phyloP scores from a whole-genome alignment of 2,113 vertebrate species.

The Leptodactylus fuscus region DNA sequence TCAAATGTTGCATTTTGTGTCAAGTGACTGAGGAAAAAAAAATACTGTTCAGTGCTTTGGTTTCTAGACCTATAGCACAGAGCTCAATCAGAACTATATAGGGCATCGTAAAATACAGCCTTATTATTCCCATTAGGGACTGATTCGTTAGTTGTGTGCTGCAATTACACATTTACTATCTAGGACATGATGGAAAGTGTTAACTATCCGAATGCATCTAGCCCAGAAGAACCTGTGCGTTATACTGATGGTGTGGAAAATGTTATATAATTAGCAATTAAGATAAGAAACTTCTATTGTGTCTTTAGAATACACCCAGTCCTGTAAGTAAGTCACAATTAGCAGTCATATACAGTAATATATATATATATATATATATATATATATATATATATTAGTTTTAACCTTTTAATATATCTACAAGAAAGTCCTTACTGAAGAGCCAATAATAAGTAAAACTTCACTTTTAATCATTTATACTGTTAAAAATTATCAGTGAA shows the following conservation, averaged over 20 bases:
- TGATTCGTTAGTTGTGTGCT: not conserved
- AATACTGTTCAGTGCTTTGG: conserved; percentile 2
- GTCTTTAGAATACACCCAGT: not conserved
- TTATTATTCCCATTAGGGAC: conserved; percentile 12
- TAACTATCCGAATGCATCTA: conserved; percentile 24
- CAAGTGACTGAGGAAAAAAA: conserved; percentile 81
- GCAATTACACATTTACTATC: not conserved
- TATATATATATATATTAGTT: too few relatives aligned
- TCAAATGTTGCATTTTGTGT: conserved; percentile 90
- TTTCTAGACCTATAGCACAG: not conserved
- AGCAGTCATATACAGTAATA: too few relatives aligned
- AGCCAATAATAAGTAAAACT: too few relatives aligned
- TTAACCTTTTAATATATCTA: too few relatives aligned
- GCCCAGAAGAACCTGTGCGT: conserved; percentile 20
- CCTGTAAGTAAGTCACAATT: not conserved
- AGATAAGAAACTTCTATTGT: conserved; percentile 8
- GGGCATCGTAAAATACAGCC: not conserved
- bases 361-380: too few relatives aligned
- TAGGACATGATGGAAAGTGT: conserved; percentile 13
- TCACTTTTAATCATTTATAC: too few relatives aligned
- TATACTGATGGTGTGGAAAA: conserved; percentile 19
- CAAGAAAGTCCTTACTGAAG: too few relatives aligned
- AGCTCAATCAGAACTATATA: not conserved
- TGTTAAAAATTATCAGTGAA: too few relatives aligned
- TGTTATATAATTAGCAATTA: conserved; percentile 30